Base-by-base conservation (phyloP, 2,888 invertebrate species). In the Saturnia japonica region DNA sequence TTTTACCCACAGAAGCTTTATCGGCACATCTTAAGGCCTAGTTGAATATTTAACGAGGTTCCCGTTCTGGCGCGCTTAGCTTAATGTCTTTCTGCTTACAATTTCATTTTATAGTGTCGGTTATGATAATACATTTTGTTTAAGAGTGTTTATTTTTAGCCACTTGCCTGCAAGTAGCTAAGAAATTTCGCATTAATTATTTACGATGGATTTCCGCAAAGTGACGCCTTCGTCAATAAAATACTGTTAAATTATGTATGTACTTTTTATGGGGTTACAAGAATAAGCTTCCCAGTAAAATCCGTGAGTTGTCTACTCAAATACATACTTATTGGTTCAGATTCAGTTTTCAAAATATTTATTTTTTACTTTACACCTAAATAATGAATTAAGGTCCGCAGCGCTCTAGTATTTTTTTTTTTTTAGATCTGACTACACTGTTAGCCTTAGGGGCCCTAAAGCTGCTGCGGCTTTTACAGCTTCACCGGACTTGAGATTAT, bases 11-110 rank as follows among this genome's bases (percentile, higher is more conserved):
- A n/a, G n/a, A 64, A 64, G 64, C 40, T 40, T 64, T 64, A 28
- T 64, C 64, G 16, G 19, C n/a, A 64, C 19, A 64, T 64, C 19
- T 40, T 19, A 67, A 70, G 25, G 43, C 42, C 66, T 69, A 64
- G 45, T 69, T 70, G 54, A 70, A 70, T 70, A 70, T 70, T 70
- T 70, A 67, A 70, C 40, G 2, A n/a, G 16, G 64, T n/a, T 40
- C n/a, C 64, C 19, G 40, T 64, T 64, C 19, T 34, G 64, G 64
- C 1, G 57, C n/a, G 40, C n/a, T 40, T 64, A 34, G n/a, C 22
- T 40, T n/a, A 40, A 64, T 40, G n/a, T 19, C 40, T 64, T 25
- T 60, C 25, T 60, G 28, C 28, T 28, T 60, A 28, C 57, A 60
- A 25, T 60, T 60, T 60, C 19, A 51, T 19, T 51, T 7, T 51